Evolutionary conservation across 2,113 vertebrate genomes (phyloP).

Genomic region (Hemicordylus capensis): DNA sequence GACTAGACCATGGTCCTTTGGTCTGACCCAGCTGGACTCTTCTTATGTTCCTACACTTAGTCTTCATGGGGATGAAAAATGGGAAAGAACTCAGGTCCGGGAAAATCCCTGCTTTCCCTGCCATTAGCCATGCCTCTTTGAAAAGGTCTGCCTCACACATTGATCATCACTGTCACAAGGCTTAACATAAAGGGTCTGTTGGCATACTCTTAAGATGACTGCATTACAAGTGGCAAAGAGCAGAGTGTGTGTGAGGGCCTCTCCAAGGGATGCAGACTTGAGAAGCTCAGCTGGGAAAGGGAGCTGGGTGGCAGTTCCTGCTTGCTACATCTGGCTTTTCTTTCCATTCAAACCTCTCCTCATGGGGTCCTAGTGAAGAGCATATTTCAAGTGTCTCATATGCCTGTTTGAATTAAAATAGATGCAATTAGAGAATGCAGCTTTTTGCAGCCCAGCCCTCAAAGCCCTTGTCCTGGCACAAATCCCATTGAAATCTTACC

Average conservation of each 20-base stretch:
- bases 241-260: neutral
- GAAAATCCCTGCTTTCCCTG: neutral
- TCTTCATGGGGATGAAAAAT: no score
- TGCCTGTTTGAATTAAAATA: neutral
- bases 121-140: neutral
- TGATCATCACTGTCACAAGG: neutral
- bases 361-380: neutral
- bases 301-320: neutral
- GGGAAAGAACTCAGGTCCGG: no score
- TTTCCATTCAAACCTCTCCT: neutral
- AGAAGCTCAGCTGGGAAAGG: neutral
- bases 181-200: neutral
- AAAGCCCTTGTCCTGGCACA: neutral
- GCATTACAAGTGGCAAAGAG: constrained; percentile 7
- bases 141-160: neutral
- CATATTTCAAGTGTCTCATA: neutral
- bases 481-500: constrained; percentile 2
- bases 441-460: neutral
- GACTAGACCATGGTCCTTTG: no score
- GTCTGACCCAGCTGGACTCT: no score
- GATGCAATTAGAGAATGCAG: neutral
- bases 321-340: neutral
- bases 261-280: neutral
- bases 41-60: no score
- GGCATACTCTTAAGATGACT: neutral